Evolutionary conservation across 2,113 vertebrate species (phyloP), one percentile per base, ranked within the genome.

Genomic region (Mormyrus lacerda): DNA sequence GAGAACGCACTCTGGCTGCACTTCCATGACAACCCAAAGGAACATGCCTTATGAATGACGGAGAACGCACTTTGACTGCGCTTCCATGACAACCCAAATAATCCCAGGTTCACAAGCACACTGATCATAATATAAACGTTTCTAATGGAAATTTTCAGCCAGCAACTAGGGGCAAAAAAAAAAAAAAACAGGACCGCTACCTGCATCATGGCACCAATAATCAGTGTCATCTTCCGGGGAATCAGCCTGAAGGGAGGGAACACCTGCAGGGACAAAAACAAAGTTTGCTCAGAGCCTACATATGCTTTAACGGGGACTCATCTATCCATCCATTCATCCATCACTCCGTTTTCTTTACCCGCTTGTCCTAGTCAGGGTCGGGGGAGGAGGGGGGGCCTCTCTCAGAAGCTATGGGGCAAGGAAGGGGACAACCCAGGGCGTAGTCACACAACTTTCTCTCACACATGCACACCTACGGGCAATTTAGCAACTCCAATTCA

Each of bases 171-270:
- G 44, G 21, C 83, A 47, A 7, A 45, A 73, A n/a, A 86, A 55
- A 47, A 7, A 45, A 73, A n/a, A 86, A 55, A 35, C 87, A 17
- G 44, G 27, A 89, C 11, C 91, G 91, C 90, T 91, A 99, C 98
- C 97, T 99, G 98, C 96, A 98, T 97, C 91, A 93, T 94, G 17
- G 97, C 98, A 51, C 98, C 98, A 27, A 97, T 96, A 79, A 99
- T 96, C 48, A 99, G 92, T 0, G 97, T 98, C 87, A 98, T 95
- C 92, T 96, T 97, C 91, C 96, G 96, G 35, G 98, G 98, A 48
- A 97, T 95, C 45, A 99, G 91, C 87, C 95, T 95, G 94, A 99
- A 99, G 0, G 97, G 98, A 1, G 98, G 97, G 92, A 99, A 99
- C 6, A 99, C 98, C 98, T 99, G 90, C 13, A 91, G 91, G 90